phyloP scores from a whole-genome alignment of 2,113 vertebrate species.

The Opisthocomus hoazin region DNA sequence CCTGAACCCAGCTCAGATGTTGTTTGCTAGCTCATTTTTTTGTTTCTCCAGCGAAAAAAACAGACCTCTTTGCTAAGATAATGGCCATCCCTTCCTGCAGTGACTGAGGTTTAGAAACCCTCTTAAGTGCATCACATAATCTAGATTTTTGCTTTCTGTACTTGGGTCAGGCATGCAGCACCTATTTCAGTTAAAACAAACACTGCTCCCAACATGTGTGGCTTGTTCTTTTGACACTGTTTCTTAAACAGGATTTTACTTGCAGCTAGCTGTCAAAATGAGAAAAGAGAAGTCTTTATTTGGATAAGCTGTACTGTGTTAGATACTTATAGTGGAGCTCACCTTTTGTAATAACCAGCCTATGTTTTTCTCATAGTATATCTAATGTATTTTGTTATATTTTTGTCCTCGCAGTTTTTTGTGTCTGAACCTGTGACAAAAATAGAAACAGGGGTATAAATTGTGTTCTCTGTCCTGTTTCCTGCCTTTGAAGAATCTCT shows the following conservation, averaged over 20 bases:
- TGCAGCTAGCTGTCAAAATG: not conserved
- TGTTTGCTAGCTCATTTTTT: not conserved
- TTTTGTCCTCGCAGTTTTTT: not conserved
- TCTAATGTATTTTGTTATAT: not conserved
- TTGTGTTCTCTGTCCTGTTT: not conserved
- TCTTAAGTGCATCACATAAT: not conserved
- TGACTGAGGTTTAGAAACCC: not conserved
- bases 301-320: not conserved
- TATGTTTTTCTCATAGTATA: not conserved
- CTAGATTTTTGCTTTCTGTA: not conserved
- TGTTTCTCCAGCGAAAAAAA: not conserved
- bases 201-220: not conserved
- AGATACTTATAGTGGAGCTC: not conserved
- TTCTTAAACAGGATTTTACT: not conserved
- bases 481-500: not conserved
- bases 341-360: not conserved
- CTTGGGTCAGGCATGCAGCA: not conserved
- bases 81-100: not conserved
- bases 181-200: not conserved
- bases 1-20: not conserved
- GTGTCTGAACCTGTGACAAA: not conserved
- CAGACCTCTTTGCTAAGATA: not conserved
- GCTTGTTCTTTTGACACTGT: not conserved
- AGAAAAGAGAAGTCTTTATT: conserved; percentile 4
- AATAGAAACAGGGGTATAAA: not conserved